Conservation (phyloP, 2,797 vertebrate species). For the Sphaeramia orbicularis region DNA sequence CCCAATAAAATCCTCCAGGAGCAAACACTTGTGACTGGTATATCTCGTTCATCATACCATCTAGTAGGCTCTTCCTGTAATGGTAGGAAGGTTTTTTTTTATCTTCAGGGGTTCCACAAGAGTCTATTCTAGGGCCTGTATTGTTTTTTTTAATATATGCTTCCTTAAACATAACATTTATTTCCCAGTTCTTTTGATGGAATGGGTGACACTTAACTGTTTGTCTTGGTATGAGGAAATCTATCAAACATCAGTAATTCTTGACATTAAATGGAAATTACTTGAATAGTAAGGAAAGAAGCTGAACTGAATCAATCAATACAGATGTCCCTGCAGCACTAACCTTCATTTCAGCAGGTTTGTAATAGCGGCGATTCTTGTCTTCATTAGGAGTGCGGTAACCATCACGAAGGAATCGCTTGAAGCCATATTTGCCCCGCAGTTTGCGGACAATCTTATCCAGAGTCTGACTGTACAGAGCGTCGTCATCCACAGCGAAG, state of each 20-base stretch:
- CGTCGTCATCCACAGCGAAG: constrained; percentile 96
- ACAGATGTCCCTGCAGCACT: not conserved
- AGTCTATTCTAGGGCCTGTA: not conserved
- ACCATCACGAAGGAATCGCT: constrained; percentile 95
- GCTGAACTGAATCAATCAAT: not conserved
- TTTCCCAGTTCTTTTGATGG: not conserved
- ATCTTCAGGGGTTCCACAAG: constrained; percentile 13
- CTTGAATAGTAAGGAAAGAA: not conserved
- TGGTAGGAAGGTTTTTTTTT: not conserved
- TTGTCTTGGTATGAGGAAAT: not conserved
- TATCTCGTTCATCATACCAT: not conserved
- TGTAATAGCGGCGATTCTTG: constrained; percentile 91
- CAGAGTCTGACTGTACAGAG: constrained; percentile 92
- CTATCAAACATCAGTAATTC: too few relatives aligned
- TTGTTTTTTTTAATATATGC: not conserved
- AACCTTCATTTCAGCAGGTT: constrained; percentile 99
- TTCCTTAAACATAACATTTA: not conserved
- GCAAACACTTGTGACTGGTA: too few relatives aligned
- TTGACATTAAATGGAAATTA: not conserved
- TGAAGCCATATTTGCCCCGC: constrained; percentile 95
- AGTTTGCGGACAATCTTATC: constrained; percentile 96
- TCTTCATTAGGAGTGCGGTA: constrained; percentile 95
- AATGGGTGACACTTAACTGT: not conserved
- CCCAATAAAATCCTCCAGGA: too few relatives aligned
- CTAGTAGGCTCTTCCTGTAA: not conserved